Evolutionary conservation across 2,797 vertebrate species (phyloP), one percentile per base, ranked within the genome.

Genomic region (Taeniopygia guttata): DNA sequence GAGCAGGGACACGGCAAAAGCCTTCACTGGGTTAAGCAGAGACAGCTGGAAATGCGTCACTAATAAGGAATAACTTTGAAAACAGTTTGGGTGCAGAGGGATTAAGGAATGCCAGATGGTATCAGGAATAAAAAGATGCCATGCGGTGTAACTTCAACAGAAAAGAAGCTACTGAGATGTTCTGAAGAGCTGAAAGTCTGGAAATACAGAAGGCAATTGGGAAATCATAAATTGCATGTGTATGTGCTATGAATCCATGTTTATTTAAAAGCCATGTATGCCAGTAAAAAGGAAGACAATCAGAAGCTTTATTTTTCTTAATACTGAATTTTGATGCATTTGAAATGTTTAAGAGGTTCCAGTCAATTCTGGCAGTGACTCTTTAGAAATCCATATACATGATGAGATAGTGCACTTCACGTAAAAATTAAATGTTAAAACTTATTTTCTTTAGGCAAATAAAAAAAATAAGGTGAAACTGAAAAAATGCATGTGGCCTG

Each of bases 31-130:
- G 42, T 78, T 91, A 74, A 85, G 87, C 0, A 74, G 72, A 92
- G 72, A 77, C 72, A 92, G 79, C 91, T 94, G 76, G 84, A 91
- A 96, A 85, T 85, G 60, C 70, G 56, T 93, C 82, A 60, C 88
- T 91, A 92, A 75, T 77, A 78, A 91, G 49, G 87, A 95, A 64
- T 60, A 91, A 91, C 82, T 93, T 87, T 52, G 67, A 80, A 85
- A 91, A 89, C 54, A 77, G 75, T 93, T 89, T 92, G 84, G 64
- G 68, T 87, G 56, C 36, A 83, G 69, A 63, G 42, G 79, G 76
- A 92, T 94, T 95, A 95, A 90, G 79, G 87, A 94, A 93, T 89
- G 64, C 93, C 87, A 87, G 83, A 89, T 83, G 87, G 73, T 77
- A 83, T 72, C 25, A 74, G 84, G 69, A 95, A 73, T 77, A 88